These are phyloP conservation scores for Trachymyrmex septentrionalis DNA, from an alignment of 1,140 invertebrate genomes.

Conservation along the genomic window DNA sequence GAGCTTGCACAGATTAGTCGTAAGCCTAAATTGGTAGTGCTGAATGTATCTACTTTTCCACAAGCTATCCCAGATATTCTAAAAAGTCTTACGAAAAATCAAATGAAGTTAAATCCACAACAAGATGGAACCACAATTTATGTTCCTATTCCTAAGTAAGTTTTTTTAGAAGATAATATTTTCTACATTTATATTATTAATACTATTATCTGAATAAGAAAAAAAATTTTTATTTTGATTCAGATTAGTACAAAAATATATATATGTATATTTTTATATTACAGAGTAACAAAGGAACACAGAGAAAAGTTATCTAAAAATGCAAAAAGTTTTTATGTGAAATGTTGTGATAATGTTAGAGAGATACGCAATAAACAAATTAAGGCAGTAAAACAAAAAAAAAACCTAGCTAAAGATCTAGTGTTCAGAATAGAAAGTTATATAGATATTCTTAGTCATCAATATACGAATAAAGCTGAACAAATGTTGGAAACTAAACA, in stretches of 20 bases:
- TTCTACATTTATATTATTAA: neutral
- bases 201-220: conserved; percentile 55
- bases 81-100: conserved; percentile 91
- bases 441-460: conserved; percentile 89
- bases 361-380: conserved; percentile 92
- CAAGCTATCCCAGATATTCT: conserved; percentile 93
- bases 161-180: conserved; percentile 31
- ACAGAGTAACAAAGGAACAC: conserved; percentile 95
- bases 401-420: conserved; percentile 90
- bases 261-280: conserved; percentile 34
- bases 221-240: no score
- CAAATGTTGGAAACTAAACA: conserved; percentile 90
- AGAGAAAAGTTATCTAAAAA: conserved; percentile 95
- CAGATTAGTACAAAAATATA: conserved; percentile 34
- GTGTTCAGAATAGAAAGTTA: conserved; percentile 89
- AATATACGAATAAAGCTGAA: conserved; percentile 90
- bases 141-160: conserved; percentile 95
- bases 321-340: conserved; percentile 93
- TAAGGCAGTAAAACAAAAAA: conserved; percentile 90
- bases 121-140: conserved; percentile 96
- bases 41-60: conserved; percentile 94
- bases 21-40: conserved; percentile 94
- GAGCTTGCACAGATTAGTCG: conserved; percentile 95
- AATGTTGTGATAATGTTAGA: conserved; percentile 92
- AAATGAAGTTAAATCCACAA: conserved; percentile 97